Evolutionary conservation across 2,113 vertebrate genomes (phyloP), one percentile per base, ranked within the genome.

Genomic region (Hemicordylus capensis): DNA sequence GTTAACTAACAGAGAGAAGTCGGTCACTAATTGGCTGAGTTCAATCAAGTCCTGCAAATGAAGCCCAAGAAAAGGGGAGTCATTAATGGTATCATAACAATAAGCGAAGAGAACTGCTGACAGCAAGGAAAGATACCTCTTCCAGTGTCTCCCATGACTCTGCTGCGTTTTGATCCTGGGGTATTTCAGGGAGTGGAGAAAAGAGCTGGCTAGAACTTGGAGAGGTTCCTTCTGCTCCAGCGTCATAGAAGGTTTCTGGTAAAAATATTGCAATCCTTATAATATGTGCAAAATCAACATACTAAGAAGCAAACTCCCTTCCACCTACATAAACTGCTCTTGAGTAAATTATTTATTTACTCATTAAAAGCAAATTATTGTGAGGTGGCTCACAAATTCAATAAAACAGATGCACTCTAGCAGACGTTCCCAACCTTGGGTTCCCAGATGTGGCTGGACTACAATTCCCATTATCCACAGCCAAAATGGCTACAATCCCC

Each of bases 101-200:
- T 39, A 37, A n/a, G 54, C 11, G 66, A 58, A 34, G 54, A 22
- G 66, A 58, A 34, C 5, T 6, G 24, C 1, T 15, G 1, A 12
- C 6, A 34, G n/a, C 31, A 61, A 17, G 28, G 37, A 7, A 37
- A 64, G 44, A 4, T 85, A 85, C 84, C 76, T 85, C 84, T 95
- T 98, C 98, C 87, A 99, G 95, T 61, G 86, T 95, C 83, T 98
- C 98, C 98, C 98, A 99, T 76, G 98, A 99, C 92, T 99, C 98
- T 0, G 97, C 96, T 46, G 98, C 98, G 42, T 97, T 97, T 95
- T 98, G 96, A 93, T 98, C 96, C 76, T 92, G 94, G 89, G 98
- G 98, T 93, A 99, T 99, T 92, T 98, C 92, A 9, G 98, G 97
- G 72, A 99, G 96, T 1, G n/a, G 64, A 86, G 67, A 61, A 72